Base-by-base conservation (phyloP, 2,888 invertebrate species). In the Pocota personata region DNA sequence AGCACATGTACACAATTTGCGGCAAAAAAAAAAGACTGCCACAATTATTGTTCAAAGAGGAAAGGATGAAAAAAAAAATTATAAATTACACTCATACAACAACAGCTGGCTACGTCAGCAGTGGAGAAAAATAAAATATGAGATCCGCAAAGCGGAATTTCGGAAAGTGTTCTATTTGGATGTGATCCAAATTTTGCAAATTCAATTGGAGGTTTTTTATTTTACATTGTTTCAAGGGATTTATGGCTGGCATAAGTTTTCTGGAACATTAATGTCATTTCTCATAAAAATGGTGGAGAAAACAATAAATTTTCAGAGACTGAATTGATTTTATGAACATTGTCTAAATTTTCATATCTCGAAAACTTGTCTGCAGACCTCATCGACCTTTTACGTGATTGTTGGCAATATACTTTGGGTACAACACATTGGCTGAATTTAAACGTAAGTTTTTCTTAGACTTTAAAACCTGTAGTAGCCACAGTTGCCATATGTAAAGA, bases 91-190 rank as follows among this genome's bases (percentile, higher is more conserved):
- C 27, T 8, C 30, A 55, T 7, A 37, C 35, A 14, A 48, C 24
- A n/a, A n/a, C 4, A 6, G 10, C 8, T 40, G 48, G 40, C 37
- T 24, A 50, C 60, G 50, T 72, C 50, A 72, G 37, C 14, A 24
- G 24, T 48, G 21, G 8, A 14, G 30, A 16, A 35, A 57, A 35
- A 58, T 21, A 43, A 46, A 64, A 37, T 7, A 27, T 10, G 12
- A 60, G 50, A 50, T 50, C 46, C 6, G 55, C 52, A 55, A 55
- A 14, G 66, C 21, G 35, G 50, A 66, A 57, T 57, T 10, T 35
- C 32, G 7, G 40, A 6, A 46, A 32, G 48, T 62, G 71, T 48
- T 71, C 71, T 35, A 71, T 73, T 73, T 73, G 72, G 60, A 60
- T 19, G n/a, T 3, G 40, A 30, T 60, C 60, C 72, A 73, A 72